A percentile compares a stretch with the other conserved stretches of the same genome.
Evolutionary conservation across 2,888 invertebrate genomes (phyloP).

Genomic region (Ennomos erosarius): DNA sequence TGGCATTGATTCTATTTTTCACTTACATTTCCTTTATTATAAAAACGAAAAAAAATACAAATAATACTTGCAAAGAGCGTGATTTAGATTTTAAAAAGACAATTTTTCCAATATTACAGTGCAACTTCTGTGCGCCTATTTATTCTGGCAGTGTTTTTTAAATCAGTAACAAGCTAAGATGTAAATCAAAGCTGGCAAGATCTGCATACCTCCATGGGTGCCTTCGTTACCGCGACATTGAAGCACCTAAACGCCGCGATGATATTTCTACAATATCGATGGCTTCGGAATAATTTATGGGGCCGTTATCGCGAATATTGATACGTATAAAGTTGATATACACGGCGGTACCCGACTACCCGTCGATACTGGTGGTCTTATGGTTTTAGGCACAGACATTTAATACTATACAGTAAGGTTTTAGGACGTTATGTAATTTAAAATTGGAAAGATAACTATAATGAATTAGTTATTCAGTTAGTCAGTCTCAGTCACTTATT

Average conservation of each 20-base stretch:
- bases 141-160: conserved; percentile 47
- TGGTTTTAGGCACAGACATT: conserved; percentile 13
- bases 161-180: conserved; percentile 62
- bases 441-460: too few relatives aligned
- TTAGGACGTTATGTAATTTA: too few relatives aligned
- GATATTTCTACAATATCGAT: conserved; percentile 41
- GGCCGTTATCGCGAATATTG: conserved; percentile 37
- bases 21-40: too few relatives aligned
- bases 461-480: too few relatives aligned
- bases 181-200: conserved; percentile 67
- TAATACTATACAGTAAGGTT: too few relatives aligned
- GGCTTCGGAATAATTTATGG: conserved; percentile 38
- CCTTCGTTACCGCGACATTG: conserved; percentile 54
- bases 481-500: too few relatives aligned
- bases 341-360: conserved; percentile 24
- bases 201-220: conserved; percentile 64
- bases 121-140: background rate
- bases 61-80: too few relatives aligned
- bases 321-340: conserved; percentile 38
- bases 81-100: too few relatives aligned
- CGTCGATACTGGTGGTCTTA: conserved; percentile 35
- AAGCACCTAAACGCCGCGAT: conserved; percentile 42
- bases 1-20: too few relatives aligned
- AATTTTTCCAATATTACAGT: too few relatives aligned
- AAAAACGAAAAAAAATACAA: too few relatives aligned